Evolutionary conservation across 2,888 invertebrate genomes (phyloP), one percentile per base, ranked within the genome.

Genomic region (Brachyptera risi): DNA sequence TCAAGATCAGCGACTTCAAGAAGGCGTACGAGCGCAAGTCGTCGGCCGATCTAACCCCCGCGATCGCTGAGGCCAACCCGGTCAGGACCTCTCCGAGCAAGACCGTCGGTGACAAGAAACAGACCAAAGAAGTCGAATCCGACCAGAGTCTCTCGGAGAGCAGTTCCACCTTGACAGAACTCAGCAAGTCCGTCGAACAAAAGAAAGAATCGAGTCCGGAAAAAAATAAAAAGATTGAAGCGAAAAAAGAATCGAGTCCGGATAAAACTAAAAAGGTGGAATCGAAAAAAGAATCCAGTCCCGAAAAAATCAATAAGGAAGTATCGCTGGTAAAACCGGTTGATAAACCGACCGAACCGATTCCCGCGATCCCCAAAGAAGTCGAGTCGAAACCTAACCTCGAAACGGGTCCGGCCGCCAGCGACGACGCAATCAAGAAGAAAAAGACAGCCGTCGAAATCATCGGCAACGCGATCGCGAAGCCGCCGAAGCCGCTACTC

Each of bases 1-100:
- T 91, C 15, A 92, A 88, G 73, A 92, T 93, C 1, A 90, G 89
- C 58, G 92, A 88, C 71, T 92, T 89, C 68, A 92, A 92, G 68
- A 88, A 88, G 69, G 91, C 90, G 69, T 93, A 91, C 71, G 92
- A 93, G 74, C 80, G 89, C 58, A 86, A 67, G 60, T 59, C 67
- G 5, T 63, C 67, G 7, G 63, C 62, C 26, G 35, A 35, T 21
- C 21, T 37, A 31, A 5, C 31, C 7, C 5, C 7, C 31, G 11
- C 5, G 31, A 31, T 7, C 7, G 31, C 31, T 5, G 31, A 5
- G 31, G 11, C 31, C 31, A n/a, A n/a, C n/a, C n/a, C n/a, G n/a
- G n/a, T n/a, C n/a, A n/a, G n/a, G n/a, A n/a, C n/a, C n/a, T n/a
- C n/a, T n/a, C n/a, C n/a, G n/a, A n/a, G n/a, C n/a, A n/a, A n/a